Evolutionary conservation across 2,113 vertebrate genomes (phyloP).

Genomic region (Emydura subglobosa): DNA sequence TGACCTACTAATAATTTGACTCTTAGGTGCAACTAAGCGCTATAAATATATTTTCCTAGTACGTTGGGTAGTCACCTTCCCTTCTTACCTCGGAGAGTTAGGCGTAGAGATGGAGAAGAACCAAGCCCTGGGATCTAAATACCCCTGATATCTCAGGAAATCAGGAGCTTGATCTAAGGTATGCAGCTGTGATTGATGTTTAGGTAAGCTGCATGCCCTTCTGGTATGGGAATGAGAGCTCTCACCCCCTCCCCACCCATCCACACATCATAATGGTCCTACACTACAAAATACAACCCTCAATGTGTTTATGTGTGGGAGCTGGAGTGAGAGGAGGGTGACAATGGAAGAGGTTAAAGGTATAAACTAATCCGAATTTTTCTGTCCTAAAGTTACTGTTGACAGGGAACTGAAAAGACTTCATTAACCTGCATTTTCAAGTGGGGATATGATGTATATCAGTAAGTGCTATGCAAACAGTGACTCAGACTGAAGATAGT

Average conservation of each 20-base stretch:
- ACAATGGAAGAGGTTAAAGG: not conserved
- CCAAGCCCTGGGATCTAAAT: not conserved
- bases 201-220: not conserved
- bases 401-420: not conserved
- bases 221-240: not conserved
- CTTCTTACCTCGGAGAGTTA: not conserved
- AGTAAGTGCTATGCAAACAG: not conserved
- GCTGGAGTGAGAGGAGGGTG: accelerated
- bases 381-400: not conserved
- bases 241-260: not conserved
- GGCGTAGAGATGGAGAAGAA: not conserved
- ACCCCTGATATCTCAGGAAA: not conserved
- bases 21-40: not conserved
- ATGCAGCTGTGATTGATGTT: accelerated
- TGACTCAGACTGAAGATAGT: not conserved
- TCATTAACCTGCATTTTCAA: not conserved
- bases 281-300: not conserved
- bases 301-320: accelerated
- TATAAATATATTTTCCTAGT: not conserved
- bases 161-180: not conserved
- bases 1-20: not conserved
- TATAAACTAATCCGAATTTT: not conserved
- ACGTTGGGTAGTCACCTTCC: not conserved
- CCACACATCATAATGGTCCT: not conserved
- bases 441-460: not conserved